These are phyloP conservation scores for Xenopus laevis DNA, from an alignment of 2,113 vertebrate genomes.

Conservation along the genomic window DNA sequence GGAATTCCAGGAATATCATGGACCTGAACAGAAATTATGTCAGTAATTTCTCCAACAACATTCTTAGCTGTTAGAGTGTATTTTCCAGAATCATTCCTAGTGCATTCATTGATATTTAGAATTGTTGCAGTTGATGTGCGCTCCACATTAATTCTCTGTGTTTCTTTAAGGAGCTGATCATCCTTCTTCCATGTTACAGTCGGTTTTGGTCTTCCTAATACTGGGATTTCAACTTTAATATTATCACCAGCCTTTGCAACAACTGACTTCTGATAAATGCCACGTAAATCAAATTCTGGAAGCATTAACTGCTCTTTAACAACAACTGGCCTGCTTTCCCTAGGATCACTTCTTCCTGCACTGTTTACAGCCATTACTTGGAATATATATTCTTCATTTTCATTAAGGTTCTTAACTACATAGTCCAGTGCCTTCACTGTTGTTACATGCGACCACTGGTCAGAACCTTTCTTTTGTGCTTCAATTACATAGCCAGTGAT, in stretches of 20 bases:
- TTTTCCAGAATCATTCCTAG: constrained; percentile 78
- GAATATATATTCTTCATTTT: constrained; percentile 93
- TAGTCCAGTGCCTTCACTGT: constrained; percentile 86
- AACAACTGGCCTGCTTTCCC: constrained; percentile 83
- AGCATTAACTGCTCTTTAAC: constrained; percentile 84
- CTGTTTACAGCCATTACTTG: constrained; percentile 92
- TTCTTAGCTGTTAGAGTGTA: constrained; percentile 89
- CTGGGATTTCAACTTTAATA: constrained; percentile 94
- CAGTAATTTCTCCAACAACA: constrained; percentile 85
- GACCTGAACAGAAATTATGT: constrained; percentile 82
- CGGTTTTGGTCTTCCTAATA: constrained; percentile 89
- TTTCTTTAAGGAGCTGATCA: constrained; percentile 80
- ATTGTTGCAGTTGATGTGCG: constrained; percentile 82
- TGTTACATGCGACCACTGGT: constrained; percentile 87
- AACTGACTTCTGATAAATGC: constrained; percentile 88
- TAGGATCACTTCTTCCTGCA: constrained; percentile 86
- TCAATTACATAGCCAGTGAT: constrained; percentile 94
- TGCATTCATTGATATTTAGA: constrained; percentile 84
- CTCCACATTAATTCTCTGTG: constrained; percentile 85
- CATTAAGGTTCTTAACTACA: constrained; percentile 86
- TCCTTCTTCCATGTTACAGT: constrained; percentile 92
- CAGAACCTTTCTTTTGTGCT: constrained; percentile 89
- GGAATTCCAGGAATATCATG: constrained; percentile 94
- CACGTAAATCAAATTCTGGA: constrained; percentile 89
- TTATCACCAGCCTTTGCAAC: constrained; percentile 91